Base-by-base conservation (phyloP, 2,888 invertebrate genomes). In the Drosophila pseudotakahashii region DNA sequence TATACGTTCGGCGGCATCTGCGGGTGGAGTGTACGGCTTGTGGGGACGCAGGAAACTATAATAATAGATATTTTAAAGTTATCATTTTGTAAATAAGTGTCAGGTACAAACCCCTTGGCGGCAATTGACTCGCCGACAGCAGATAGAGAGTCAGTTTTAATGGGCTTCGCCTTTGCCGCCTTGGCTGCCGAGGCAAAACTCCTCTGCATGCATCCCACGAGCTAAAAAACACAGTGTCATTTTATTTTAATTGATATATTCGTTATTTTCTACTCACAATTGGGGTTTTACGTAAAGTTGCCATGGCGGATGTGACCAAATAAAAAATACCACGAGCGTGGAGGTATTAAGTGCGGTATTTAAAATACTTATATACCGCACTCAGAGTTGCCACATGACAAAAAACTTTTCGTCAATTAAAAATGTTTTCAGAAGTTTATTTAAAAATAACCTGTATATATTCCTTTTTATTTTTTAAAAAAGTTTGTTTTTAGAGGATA, bases 41-140 rank as follows among this genome's bases (percentile, higher is more conserved):
- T 94, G 94, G 0, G 96, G 93, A 4, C 97, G 94, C 39, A 97
- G 92, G 90, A 97, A 97, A 57, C 97, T 97, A 89, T 34, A 93
- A 92, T n/a, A 34, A 0, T 26, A 1, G 16, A 42, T 13, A 57
- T 19, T 37, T 32, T 1, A 5, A n/a, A 7, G 34, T 3, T 36
- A 4, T 14, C 32, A 10, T 42, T 19, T 0, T 2, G 9, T 19
- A 9, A 34, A 13, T 11, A 7, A 9, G 2, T 11, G 16, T 0
- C 4, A 7, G 48, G 39, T 36, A 58, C 44, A 75, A 77, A 96
- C 96, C 96, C 96, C 94, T 94, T 94, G 34, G 95, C 93, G 75
- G 95, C 94, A 83, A 95, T 92, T 51, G 95, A 95, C 90, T 94
- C 93, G 52, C 94, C 94, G 67, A 94, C 92, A 39, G 95, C 91